phyloP scores from a whole-genome alignment of 2,888 invertebrate genomes.

The Seira sanloemensis region DNA sequence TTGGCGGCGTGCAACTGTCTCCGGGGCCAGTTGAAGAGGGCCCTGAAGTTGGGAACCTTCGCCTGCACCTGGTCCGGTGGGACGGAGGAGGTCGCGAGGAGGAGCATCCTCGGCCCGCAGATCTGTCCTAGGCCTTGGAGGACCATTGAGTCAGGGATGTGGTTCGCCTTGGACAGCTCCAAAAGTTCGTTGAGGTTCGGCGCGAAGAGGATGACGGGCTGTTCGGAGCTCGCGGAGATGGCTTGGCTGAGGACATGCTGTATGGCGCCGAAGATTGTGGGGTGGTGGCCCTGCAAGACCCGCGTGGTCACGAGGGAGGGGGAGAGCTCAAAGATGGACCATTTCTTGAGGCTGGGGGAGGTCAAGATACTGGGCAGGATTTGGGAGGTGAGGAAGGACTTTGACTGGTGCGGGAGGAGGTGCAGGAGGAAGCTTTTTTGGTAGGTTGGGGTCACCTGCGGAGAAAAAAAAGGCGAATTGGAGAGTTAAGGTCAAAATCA shows the following conservation, averaged over 20 bases:
- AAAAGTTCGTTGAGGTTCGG: slow-evolving; percentile 25
- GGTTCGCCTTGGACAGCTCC: neutral
- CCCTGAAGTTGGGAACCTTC: too few relatives aligned
- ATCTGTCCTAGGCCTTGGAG: neutral
- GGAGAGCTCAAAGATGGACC: slow-evolving; percentile 44
- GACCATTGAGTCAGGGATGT: neutral
- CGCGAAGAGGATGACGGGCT: neutral
- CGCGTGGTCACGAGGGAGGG: neutral
- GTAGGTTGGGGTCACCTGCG: neutral
- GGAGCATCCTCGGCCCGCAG: slow-evolving; percentile 18
- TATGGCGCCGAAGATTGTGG: slow-evolving; percentile 25
- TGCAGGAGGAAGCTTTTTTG: slow-evolving; percentile 39
- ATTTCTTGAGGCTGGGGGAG: slow-evolving; percentile 14
- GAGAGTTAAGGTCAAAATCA: too few relatives aligned
- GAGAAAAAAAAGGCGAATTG: too few relatives aligned
- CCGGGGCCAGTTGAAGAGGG: too few relatives aligned
- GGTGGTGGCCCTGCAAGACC: slow-evolving; percentile 28
- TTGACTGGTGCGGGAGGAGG: slow-evolving; percentile 13
- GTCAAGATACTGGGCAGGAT: slow-evolving; percentile 41
- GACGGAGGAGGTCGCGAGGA: slow-evolving; percentile 31
- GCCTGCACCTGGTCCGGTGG: too few relatives aligned
- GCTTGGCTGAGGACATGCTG: slow-evolving; percentile 50
- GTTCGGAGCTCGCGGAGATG: neutral
- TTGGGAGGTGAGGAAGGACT: slow-evolving; percentile 45
- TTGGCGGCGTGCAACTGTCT: too few relatives aligned